Base-by-base conservation (phyloP, 2,113 vertebrate genomes). In the Zosterops pallidus region DNA sequence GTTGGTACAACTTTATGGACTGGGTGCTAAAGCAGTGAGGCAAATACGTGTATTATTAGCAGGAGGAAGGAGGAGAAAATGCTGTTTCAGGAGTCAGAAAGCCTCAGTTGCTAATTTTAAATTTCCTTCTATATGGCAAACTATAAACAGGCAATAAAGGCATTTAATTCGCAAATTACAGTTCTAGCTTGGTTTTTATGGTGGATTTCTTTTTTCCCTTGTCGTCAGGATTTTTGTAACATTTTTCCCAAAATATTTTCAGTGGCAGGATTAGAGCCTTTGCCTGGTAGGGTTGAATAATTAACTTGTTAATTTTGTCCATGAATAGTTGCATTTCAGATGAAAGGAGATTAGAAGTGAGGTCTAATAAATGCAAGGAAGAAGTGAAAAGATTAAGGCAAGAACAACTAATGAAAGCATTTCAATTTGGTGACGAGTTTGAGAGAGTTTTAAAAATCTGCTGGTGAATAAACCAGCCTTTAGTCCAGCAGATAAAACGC, bases 71-170 rank as follows among this genome's bases (percentile, higher is more conserved):
- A 82, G 64, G 46, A 35, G 57, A 96, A 92, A 90, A 72, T 85
- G 78, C 69, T 83, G 53, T 64, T 96, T 93, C 87, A 82, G 85
- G 86, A 83, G 59, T 67, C 86, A 55, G 53, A 63, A 67, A 57
- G 25, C 33, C n/a, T 79, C 41, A 59, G 14, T 35, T 91, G 44
- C 65, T 77, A 68, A 83, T 75, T 92, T 53, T 79, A 72, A 60
- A 74, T 12, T 86, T 78, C 49, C 33, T 85, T 90, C 57, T 83
- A 60, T 81, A 77, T 84, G 57, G 47, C 19, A 71, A 81, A 52
- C 72, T 71, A 44, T 87, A 87, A 85, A 56, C n/a, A 47, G 62
- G 33, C 78, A 82, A 52, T 86, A 86, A 92, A 90, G 63, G 4
- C 42, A n/a, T 69, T 67, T 83, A 68, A 41, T 82, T 83, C 21